Evolutionary conservation across 2,888 invertebrate genomes (phyloP).

Genomic region (Napeogenes sylphis): DNA sequence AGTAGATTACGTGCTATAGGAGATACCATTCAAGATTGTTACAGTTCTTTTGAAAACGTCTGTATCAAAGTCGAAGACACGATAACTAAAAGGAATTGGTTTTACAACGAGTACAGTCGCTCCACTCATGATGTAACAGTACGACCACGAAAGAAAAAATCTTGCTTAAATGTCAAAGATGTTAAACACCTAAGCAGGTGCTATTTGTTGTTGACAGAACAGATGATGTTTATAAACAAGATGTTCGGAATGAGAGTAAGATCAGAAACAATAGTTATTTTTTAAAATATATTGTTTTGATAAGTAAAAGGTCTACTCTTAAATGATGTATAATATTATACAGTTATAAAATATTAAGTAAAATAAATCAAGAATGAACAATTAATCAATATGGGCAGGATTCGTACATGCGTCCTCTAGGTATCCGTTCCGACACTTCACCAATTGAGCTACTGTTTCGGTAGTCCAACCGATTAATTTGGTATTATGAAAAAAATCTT

Average conservation of each 20-base stretch:
- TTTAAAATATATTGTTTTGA: too few species aligned
- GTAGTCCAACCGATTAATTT: too few species aligned
- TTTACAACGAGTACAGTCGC: slow-evolving; percentile 30
- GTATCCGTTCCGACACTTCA: too few species aligned
- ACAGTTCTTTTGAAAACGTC: slow-evolving; percentile 25
- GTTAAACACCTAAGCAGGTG: slow-evolving; percentile 49
- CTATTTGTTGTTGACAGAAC: slow-evolving; percentile 56
- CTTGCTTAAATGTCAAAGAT: slow-evolving; percentile 26
- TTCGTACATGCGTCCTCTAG: too few species aligned
- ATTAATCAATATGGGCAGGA: too few species aligned
- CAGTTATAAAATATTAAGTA: too few species aligned
- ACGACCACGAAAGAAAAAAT: neutral
- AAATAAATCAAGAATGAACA: too few species aligned
- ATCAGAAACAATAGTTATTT: too few species aligned
- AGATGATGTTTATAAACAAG: slow-evolving; percentile 54
- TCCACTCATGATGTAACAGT: slow-evolving; percentile 1
- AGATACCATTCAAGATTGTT: slow-evolving; percentile 43
- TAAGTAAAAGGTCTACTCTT: too few species aligned
- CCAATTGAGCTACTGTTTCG: too few species aligned
- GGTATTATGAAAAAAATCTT: too few species aligned
- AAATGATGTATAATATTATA: slow-evolving; percentile 1
- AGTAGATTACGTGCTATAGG: slow-evolving; percentile 47
- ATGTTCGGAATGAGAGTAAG: slow-evolving; percentile 63
- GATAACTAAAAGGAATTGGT: slow-evolving; percentile 44
- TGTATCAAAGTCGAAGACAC: slow-evolving; percentile 37